Percentiles rank a stretch among this genome's conserved stretches.
Conservation (phyloP, 2,888 invertebrate species). For the Pimpla rufipes region DNA sequence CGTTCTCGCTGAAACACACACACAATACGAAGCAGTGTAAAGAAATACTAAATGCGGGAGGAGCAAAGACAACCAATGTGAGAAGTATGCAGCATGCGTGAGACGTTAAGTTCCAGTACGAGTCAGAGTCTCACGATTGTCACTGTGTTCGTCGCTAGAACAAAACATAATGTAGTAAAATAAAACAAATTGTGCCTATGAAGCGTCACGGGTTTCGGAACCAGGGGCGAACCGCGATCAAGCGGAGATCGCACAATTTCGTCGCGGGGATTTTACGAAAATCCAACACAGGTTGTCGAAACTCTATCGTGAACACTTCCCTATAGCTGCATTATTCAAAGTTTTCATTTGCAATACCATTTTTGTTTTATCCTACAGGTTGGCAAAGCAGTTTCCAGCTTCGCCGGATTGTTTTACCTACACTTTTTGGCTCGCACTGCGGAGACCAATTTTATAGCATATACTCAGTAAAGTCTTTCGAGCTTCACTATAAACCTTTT, state of each 20-base stretch:
- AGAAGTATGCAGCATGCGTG: constrained; percentile 48
- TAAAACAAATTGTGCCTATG: constrained; percentile 55
- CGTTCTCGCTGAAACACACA: constrained; percentile 22
- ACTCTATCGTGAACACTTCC: constrained; percentile 11
- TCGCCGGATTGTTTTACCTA: background rate
- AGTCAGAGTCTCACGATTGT: constrained; percentile 25
- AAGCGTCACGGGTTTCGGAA: constrained; percentile 16
- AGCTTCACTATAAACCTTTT: background rate
- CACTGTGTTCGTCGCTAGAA: constrained; percentile 61
- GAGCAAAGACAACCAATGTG: constrained; percentile 34
- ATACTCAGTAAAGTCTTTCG: background rate
- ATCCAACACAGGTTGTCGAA: background rate
- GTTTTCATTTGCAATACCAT: constrained; percentile 16
- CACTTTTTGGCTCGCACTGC: background rate
- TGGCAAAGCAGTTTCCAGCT: constrained; percentile 12
- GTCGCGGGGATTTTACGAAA: background rate
- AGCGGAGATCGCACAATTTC: constrained; percentile 14
- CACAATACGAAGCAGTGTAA: constrained; percentile 15
- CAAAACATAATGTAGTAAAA: constrained; percentile 69
- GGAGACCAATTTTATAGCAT: constrained; percentile 1
- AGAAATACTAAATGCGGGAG: constrained; percentile 20
- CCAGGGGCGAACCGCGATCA: background rate
- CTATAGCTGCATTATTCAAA: background rate
- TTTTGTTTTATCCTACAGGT: background rate
- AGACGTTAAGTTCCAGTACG: constrained; percentile 38